These are phyloP conservation scores for Numenius phaeopus DNA, from an alignment of 2,797 vertebrate species.

Conservation along the genomic window DNA sequence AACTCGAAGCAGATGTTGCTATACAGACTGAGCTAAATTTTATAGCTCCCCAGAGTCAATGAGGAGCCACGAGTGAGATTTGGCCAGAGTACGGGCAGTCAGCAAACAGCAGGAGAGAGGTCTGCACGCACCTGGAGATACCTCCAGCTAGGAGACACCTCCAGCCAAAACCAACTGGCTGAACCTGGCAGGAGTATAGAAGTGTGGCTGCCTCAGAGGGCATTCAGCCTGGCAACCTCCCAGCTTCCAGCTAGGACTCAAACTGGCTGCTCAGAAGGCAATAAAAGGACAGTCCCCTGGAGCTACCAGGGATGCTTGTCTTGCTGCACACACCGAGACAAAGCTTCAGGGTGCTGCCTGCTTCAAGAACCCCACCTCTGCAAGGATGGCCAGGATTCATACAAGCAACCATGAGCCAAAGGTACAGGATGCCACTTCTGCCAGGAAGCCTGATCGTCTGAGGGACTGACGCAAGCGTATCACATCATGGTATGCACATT, in stretches of 20 bases:
- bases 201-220: background rate
- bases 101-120: background rate
- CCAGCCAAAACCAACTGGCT: background rate
- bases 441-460: background rate
- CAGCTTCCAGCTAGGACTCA: background rate
- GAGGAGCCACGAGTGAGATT: background rate
- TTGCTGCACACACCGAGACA: rapidly evolving
- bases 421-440: background rate
- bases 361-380: background rate
- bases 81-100: rapidly evolving
- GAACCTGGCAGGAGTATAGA: background rate
- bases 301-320: background rate
- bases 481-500: rapidly evolving
- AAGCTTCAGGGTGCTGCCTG: background rate
- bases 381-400: background rate
- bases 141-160: background rate
- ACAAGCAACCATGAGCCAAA: background rate
- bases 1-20: background rate
- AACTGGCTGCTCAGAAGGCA: background rate
- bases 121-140: background rate
- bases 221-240: background rate
- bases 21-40: background rate
- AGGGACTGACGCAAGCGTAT: background rate
- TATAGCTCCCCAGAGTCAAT: background rate
- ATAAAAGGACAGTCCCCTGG: background rate